Evolutionary conservation across 2,888 invertebrate species (phyloP), one percentile per base, ranked within the genome.

Genomic region (Trissolcus brochymenae): DNA sequence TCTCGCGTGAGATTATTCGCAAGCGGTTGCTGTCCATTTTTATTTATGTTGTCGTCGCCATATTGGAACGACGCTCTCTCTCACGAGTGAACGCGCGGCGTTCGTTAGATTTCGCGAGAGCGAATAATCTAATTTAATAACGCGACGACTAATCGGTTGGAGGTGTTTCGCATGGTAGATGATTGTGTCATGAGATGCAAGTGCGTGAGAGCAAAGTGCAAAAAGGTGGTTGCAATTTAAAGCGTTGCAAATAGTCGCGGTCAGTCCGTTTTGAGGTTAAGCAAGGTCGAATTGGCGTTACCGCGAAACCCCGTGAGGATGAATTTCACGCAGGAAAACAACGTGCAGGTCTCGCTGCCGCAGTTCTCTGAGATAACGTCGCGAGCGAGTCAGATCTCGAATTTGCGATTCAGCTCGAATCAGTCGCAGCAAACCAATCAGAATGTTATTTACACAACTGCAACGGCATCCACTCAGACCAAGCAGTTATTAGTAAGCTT

Each of bases 351-450:
- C 41, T 79, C 84, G 14, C 80, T 89, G 53, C 88, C 89, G 11
- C 88, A 87, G 64, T 88, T 89, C 66, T 86, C 88, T 2, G 88
- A 89, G 41, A 77, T 89, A 74, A 84, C 86, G 14, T 77, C 85
- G 9, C 83, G 84, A 40, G 66, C 85, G 7, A 84, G 80, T 75
- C 70, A 80, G 19, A 79, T 81, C 6, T 66, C 84, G 4, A 79
- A 65, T 25, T 73, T 84, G 16, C 82, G 84, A 76, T 84, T 83
- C 50, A 80, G 83, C 21, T 78, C 82, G 40, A 79, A 81, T 1
- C 84, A 84, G n/a, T 72, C 84, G 70, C 86, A 85, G 49, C 86
- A 85, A 43, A 78, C 67, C 40, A 74, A 80, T 6, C 86, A 85
- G 54, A 83, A 77, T 79, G 75, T 81, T 50, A 81, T 87, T 82